phyloP scores from a whole-genome alignment of 1,140 invertebrate genomes.

The Bombus waltoni region DNA sequence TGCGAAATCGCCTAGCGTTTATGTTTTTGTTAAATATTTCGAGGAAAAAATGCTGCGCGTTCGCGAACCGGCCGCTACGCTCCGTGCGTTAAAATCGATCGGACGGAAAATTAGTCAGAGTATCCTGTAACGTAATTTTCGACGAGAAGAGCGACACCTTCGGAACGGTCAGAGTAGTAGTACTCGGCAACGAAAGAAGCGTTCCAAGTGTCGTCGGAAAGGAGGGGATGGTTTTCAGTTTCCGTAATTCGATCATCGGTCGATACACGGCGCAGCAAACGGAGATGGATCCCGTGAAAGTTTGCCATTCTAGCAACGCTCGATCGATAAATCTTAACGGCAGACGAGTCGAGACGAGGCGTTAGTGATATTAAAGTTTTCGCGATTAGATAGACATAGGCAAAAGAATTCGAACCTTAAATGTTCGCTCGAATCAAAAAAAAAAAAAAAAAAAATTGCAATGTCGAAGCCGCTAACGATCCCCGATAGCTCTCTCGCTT shows the following conservation, averaged over 20 bases:
- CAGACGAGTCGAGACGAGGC: neutral
- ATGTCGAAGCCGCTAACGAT: neutral
- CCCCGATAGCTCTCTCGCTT: slow-evolving; percentile 43
- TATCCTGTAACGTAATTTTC: neutral
- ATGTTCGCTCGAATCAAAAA: slow-evolving; percentile 54
- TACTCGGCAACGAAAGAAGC: neutral
- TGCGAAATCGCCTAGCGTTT: too few species aligned
- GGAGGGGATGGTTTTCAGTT: neutral
- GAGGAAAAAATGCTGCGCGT: neutral
- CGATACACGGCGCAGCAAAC: neutral
- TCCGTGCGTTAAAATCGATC: neutral
- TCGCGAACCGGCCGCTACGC: neutral
- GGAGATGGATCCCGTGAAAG: neutral
- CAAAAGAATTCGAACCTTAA: slow-evolving; percentile 14
- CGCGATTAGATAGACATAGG: slow-evolving; percentile 25
- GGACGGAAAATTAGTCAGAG: neutral
- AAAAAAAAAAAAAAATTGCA: slow-evolving; percentile 41
- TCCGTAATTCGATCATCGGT: neutral
- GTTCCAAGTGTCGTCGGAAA: neutral
- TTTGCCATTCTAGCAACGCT: neutral
- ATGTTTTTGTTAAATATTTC: slow-evolving; percentile 10
- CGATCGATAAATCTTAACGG: neutral
- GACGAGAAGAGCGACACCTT: too few species aligned
- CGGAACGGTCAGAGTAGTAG: too few species aligned
- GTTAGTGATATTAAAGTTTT: slow-evolving; percentile 21